Evolutionary conservation across 2,797 vertebrate genomes (phyloP).

Genomic region (Bovichtus variegatus): DNA sequence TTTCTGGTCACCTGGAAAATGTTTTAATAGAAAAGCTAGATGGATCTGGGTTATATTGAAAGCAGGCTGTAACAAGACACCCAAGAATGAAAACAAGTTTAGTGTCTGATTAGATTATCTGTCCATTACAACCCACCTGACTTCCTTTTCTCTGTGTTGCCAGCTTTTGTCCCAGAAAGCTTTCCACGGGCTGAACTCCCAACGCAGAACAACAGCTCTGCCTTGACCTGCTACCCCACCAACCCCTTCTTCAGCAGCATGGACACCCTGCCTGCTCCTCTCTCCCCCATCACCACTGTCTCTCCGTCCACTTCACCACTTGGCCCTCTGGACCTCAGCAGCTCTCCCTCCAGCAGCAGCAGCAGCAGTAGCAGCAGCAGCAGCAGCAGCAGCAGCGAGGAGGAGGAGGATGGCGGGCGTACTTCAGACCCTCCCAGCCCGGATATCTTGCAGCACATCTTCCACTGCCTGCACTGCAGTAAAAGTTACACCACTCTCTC

Average conservation of each 20-base stretch:
- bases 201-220: conserved; percentile 83
- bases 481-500: conserved; percentile 89
- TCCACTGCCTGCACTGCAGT: conserved; percentile 87
- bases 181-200: conserved; percentile 87
- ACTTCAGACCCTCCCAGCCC: conserved; percentile 92
- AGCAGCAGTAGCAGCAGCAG: conserved; percentile 49
- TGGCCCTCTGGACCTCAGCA: conserved; percentile 90
- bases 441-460: conserved; percentile 84
- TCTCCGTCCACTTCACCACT: conserved; percentile 74
- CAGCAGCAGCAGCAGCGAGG: no score
- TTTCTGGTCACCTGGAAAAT: conserved; percentile 27
- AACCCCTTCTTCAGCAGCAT: conserved; percentile 84
- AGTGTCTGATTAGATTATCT: conserved; percentile 69
- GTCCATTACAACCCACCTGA: conserved; percentile 54
- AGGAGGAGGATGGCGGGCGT: conserved; percentile 92
- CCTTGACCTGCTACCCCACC: conserved; percentile 84
- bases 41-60: conserved; percentile 18
- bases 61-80: conserved; percentile 61
- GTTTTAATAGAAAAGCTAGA: conserved; percentile 20
- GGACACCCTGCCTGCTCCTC: conserved; percentile 82
- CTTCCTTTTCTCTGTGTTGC: conserved; percentile 38
- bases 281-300: conserved; percentile 71
- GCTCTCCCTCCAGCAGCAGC: conserved; percentile 81
- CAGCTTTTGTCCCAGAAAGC: conserved; percentile 88
- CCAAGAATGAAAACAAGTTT: conserved; percentile 68